phyloP scores from a whole-genome alignment of 2,113 vertebrate genomes.

The Chionomys nivalis region DNA sequence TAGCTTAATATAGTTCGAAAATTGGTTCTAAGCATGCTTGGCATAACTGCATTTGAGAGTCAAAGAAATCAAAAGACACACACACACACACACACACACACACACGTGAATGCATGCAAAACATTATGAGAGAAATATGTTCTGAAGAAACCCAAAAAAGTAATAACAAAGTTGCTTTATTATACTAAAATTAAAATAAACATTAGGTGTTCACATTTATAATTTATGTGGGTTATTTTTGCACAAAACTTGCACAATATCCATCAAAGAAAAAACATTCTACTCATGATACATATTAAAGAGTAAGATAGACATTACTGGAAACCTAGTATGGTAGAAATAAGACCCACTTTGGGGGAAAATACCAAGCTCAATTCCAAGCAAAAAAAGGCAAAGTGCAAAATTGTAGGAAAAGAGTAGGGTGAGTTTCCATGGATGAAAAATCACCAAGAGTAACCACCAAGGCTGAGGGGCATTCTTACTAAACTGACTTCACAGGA shows the following conservation, averaged over 20 bases:
- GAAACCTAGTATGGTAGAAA: not conserved
- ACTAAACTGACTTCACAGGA: too few species aligned
- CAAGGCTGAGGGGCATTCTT: not conserved
- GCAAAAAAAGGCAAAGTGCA: not conserved
- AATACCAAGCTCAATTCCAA: not conserved
- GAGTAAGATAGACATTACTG: not conserved
- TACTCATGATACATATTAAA: not conserved
- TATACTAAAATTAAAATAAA: slow-evolving; percentile 33
- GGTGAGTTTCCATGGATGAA: not conserved
- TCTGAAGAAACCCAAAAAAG: not conserved
- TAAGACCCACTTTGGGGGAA: too few species aligned
- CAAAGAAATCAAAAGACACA: not conserved
- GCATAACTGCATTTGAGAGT: not conserved
- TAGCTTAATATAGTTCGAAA: not conserved
- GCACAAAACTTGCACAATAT: not conserved
- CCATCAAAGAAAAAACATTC: not conserved
- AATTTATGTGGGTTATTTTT: not conserved
- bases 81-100: not conserved
- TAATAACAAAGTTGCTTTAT: not conserved
- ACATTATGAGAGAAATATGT: not conserved
- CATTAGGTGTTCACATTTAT: not conserved
- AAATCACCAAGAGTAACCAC: not conserved
- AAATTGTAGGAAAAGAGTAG: not conserved
- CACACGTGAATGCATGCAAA: not conserved
- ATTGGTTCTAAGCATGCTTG: not conserved